Conservation (phyloP, 2,113 vertebrate genomes). For the Mionectes macconnelli region DNA sequence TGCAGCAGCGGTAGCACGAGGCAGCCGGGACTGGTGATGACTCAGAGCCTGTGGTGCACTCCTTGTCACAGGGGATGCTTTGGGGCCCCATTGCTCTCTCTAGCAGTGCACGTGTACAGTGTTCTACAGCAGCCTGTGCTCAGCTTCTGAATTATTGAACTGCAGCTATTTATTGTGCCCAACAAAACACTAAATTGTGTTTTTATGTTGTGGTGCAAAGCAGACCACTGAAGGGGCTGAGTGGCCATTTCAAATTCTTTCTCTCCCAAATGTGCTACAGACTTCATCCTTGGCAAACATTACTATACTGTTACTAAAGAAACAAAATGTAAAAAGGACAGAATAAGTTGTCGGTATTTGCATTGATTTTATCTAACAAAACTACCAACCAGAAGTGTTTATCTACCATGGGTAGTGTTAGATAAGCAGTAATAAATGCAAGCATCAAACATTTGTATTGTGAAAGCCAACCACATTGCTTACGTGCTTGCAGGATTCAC, state of each 20-base stretch:
- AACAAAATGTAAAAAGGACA: background rate
- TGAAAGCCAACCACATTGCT: background rate
- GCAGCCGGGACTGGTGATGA: accelerated
- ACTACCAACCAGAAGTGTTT: background rate
- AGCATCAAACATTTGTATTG: background rate
- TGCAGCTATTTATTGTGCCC: background rate
- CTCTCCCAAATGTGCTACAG: background rate
- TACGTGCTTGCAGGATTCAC: background rate
- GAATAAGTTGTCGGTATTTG: background rate
- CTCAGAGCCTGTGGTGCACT: background rate
- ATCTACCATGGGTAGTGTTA: background rate
- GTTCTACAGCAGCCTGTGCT: background rate
- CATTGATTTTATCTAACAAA: background rate
- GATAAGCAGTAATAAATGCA: background rate
- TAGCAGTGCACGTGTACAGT: background rate
- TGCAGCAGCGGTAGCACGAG: background rate
- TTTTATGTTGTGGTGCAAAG: background rate
- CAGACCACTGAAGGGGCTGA: background rate
- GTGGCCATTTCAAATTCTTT: background rate
- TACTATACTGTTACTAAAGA: background rate
- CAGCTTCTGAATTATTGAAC: background rate
- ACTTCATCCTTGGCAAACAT: background rate
- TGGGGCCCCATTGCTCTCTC: background rate
- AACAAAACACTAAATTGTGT: background rate
- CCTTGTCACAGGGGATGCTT: background rate